Evolutionary conservation across 2,113 vertebrate species (phyloP), one percentile per base, ranked within the genome.

Genomic region (Crotalus horridus): DNA sequence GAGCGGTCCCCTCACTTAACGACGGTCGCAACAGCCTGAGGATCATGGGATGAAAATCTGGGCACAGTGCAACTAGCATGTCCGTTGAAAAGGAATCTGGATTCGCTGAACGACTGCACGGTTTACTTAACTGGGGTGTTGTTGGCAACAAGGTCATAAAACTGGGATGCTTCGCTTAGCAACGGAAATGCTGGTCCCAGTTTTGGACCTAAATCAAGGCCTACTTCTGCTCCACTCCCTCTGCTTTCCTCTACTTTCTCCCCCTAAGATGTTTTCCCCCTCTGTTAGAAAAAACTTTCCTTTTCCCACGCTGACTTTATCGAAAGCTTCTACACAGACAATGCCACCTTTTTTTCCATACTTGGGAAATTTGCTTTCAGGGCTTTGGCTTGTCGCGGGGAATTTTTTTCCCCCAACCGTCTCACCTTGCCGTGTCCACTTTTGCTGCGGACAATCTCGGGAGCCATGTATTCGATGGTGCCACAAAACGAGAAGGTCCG

Each of bases 381-480:
- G 20, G 20, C 21, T 85, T 4, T 6, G 39, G 39, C 43, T 43
- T 1, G 3, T 2, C 0, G 43, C 23, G 0, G 39, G 54, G 23
- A 24, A 11, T 88, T 43, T 48, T 51, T 12, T n/a, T 2, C 0
- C 9, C 11, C 8, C 61, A 20, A 2, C 1, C 13, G 3, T n/a
- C 97, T 97, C 88, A 99, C 99, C 98, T 99, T 99, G 95, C 98
- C 98, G 0, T 99, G 99, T 0, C 99, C 99, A 0, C 98, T 88
- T 95, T 99, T 99, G 89, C 98, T 98, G 85, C 98, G 96, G 95
- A 99, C 99, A 93, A 99, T 99, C 95, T 99, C 98, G 0, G 98
- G 99, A 23, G 99, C 99, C 99, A 99, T 99, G 97, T 99, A 99
- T 95, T 99, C 98, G 0, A 99, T 99, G 59, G 99, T 99, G 91